phyloP scores from a whole-genome alignment of 1,140 invertebrate species.

The Atopsyche davidsoni region DNA sequence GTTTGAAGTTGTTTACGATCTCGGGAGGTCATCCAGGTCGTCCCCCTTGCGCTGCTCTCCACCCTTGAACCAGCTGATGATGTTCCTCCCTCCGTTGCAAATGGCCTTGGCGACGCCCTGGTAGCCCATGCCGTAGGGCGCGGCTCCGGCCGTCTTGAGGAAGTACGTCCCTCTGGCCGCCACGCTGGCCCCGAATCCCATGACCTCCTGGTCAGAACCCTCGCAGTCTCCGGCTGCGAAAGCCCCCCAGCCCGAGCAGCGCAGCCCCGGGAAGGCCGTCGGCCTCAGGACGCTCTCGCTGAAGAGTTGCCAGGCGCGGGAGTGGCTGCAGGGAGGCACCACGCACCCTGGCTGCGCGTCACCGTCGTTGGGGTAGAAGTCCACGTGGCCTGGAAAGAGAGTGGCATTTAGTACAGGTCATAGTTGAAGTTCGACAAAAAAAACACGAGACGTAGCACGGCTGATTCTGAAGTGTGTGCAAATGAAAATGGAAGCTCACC shows the following conservation, averaged over 20 bases:
- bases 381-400: slow-evolving; percentile 53
- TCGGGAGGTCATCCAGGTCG: no score
- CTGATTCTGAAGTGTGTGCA: no score
- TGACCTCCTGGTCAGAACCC: slow-evolving; percentile 11
- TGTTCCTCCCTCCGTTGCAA: no score
- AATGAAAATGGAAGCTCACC: no score
- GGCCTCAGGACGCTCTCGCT: slow-evolving; percentile 50
- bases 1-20: no score
- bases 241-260: slow-evolving; percentile 34
- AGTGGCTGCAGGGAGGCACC: slow-evolving; percentile 57
- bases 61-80: no score
- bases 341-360: slow-evolving; percentile 45
- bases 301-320: slow-evolving; percentile 55
- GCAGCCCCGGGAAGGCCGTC: slow-evolving; percentile 33
- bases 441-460: no score
- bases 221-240: slow-evolving; percentile 36
- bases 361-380: slow-evolving; percentile 78
- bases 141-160: slow-evolving; percentile 33
- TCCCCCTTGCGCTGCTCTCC: no score
- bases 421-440: no score
- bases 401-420: no score
- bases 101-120: no score
- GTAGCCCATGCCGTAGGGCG: slow-evolving; percentile 36
- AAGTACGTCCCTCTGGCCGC: slow-evolving; percentile 33
- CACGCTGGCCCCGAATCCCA: slow-evolving; percentile 33